These are phyloP conservation scores for Agriopis aurantiaria DNA, from an alignment of 2,888 invertebrate species.

Conservation along the genomic window DNA sequence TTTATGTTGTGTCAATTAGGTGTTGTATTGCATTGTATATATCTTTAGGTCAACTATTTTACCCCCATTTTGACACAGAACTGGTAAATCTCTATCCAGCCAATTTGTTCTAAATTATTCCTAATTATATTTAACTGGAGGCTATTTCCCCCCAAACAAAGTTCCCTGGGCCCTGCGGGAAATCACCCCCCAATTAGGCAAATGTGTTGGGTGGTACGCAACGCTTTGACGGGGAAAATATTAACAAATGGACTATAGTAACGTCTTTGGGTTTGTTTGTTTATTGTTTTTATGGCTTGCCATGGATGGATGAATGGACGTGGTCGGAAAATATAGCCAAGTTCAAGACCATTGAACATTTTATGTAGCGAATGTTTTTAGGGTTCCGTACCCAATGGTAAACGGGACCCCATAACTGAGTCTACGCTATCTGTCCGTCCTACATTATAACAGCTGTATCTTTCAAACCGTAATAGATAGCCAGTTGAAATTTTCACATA, in stretches of 20 bases:
- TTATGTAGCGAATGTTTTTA: no score
- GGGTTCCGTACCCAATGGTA: no score
- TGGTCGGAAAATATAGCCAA: no score
- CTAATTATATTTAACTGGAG: conserved; percentile 23
- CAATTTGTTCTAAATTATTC: conserved; percentile 14
- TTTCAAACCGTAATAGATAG: no score
- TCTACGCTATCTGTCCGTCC: no score
- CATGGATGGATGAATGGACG: no score
- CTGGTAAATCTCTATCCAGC: neutral
- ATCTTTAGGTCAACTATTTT: neutral
- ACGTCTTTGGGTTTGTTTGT: neutral
- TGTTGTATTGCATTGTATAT: neutral
- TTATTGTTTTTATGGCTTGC: neutral
- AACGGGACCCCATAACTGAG: no score
- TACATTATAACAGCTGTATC: no score
- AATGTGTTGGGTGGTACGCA: conserved; percentile 6
- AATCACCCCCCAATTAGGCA: conserved; percentile 25
- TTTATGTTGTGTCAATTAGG: no score
- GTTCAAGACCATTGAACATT: no score
- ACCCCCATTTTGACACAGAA: neutral
- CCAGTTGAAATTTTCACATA: no score
- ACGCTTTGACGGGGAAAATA: conserved; percentile 9
- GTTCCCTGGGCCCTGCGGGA: conserved; percentile 15
- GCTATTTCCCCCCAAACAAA: conserved; percentile 14
- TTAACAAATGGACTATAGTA: conserved; percentile 1